phyloP scores from a whole-genome alignment of 1,140 invertebrate genomes.

The Ephestia elutella region DNA sequence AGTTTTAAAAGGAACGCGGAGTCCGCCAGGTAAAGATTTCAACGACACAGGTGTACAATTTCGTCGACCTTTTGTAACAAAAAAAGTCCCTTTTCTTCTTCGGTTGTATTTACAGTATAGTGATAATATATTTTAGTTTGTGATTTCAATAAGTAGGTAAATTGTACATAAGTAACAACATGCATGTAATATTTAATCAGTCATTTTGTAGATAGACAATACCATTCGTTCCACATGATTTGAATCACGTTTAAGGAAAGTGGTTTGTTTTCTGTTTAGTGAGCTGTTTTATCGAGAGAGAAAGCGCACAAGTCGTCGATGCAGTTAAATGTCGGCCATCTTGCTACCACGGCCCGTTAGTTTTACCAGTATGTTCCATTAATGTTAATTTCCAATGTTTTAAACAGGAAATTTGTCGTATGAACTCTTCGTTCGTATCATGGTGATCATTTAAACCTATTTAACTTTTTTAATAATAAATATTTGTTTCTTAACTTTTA shows the following conservation, averaged over 20 bases:
- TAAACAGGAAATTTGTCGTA: neutral
- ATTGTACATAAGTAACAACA: too few species aligned
- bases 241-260: neutral
- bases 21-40: too few species aligned
- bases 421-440: neutral
- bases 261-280: neutral
- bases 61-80: too few species aligned
- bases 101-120: too few species aligned
- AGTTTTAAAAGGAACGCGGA: too few species aligned
- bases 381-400: neutral
- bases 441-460: neutral
- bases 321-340: constrained; percentile 16
- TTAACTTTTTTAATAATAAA: neutral
- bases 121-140: too few species aligned
- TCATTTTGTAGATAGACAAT: too few species aligned
- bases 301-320: constrained; percentile 44
- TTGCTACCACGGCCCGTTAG: constrained; percentile 19
- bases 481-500: neutral
- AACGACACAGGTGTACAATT: too few species aligned
- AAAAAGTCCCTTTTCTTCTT: too few species aligned
- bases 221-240: neutral
- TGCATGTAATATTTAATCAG: too few species aligned
- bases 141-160: too few species aligned
- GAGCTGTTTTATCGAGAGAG: constrained; percentile 37
- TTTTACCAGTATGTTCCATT: constrained; percentile 30